These are phyloP conservation scores for Protomyctophum bolini DNA, from an alignment of 2,113 vertebrate species.

Conservation along the genomic window DNA sequence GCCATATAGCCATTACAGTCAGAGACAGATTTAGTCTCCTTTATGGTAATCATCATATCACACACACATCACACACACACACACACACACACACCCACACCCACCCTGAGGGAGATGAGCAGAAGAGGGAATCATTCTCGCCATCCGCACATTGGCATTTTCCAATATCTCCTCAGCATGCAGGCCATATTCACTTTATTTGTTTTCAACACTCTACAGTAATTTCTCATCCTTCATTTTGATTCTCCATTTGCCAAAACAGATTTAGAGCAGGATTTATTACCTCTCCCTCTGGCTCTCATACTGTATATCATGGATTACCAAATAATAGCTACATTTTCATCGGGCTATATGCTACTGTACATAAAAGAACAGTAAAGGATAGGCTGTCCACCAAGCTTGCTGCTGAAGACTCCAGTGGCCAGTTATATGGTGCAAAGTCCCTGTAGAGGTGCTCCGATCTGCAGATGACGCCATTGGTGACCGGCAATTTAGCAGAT, in stretches of 20 bases:
- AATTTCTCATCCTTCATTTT: slow-evolving; percentile 28
- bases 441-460: too few relatives aligned
- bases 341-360: too few relatives aligned
- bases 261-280: slow-evolving; percentile 20
- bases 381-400: too few relatives aligned
- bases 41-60: slow-evolving; percentile 42
- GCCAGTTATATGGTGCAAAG: too few relatives aligned
- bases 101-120: slow-evolving; percentile 13
- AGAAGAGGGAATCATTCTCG: slow-evolving; percentile 25
- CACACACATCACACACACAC: slow-evolving; percentile 22
- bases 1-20: slow-evolving; percentile 42
- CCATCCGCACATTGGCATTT: slow-evolving; percentile 46
- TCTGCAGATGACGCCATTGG: too few relatives aligned
- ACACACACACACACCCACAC: slow-evolving; percentile 15
- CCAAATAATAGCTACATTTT: too few relatives aligned
- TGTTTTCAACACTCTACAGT: slow-evolving; percentile 27
- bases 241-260: slow-evolving; percentile 4
- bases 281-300: slow-evolving; percentile 1
- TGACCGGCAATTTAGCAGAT: too few relatives aligned
- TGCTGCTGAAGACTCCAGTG: too few relatives aligned
- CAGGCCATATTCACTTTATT: slow-evolving; percentile 34
- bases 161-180: slow-evolving; percentile 39
- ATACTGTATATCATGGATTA: not conserved
- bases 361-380: too few relatives aligned
- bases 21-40: slow-evolving; percentile 31